Evolutionary conservation across 2,888 invertebrate species (phyloP).

Genomic region (Endotricha flammealis): DNA sequence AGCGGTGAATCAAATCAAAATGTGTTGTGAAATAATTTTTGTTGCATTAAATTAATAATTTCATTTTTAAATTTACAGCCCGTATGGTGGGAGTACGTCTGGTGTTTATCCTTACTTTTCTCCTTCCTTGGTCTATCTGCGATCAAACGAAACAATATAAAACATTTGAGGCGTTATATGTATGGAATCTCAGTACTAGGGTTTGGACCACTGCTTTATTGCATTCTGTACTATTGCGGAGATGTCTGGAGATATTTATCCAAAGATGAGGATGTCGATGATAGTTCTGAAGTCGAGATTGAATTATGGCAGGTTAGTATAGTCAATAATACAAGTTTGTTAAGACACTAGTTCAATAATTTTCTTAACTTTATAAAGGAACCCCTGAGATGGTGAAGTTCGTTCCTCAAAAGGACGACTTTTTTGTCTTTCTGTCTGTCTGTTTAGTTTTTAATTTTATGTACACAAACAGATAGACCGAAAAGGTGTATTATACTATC

Average conservation of each 20-base stretch:
- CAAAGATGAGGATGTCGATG: conserved; percentile 74
- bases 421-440: no score
- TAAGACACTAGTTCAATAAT: no score
- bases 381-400: no score
- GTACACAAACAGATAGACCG: no score
- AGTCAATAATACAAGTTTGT: no score
- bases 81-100: conserved; percentile 95
- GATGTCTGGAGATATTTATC: conserved; percentile 89
- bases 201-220: conserved; percentile 89
- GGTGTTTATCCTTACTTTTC: conserved; percentile 90
- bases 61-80: conserved; percentile 76
- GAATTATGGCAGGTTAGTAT: conserved; percentile 89
- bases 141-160: conserved; percentile 89
- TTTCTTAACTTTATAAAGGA: no score
- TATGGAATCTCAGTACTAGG: conserved; percentile 84
- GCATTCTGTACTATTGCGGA: conserved; percentile 87
- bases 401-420: no score
- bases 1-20: no score
- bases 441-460: no score
- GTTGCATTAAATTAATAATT: conserved; percentile 9
- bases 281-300: conserved; percentile 77
- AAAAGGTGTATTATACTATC: no score
- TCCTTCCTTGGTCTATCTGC: conserved; percentile 92
- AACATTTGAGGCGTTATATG: conserved; percentile 87
- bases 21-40: no score